Evolutionary conservation across 2,888 invertebrate genomes (phyloP), one percentile per base, ranked within the genome.

Genomic region (Caenorhabditis sp.): DNA sequence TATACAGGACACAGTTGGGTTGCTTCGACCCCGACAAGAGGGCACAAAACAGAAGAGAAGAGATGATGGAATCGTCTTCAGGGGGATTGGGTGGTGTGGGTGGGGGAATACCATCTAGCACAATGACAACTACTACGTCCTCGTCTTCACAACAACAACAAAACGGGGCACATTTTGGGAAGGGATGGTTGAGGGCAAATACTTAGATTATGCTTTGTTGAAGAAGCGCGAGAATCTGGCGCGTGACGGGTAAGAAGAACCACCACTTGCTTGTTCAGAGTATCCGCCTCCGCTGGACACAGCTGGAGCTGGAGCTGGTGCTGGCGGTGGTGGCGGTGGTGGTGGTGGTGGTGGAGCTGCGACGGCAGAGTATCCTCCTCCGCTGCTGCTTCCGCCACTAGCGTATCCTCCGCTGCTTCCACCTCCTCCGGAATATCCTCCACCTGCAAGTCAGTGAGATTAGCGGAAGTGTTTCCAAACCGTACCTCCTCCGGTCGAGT

Each of bases 181-280:
- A n/a, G 15, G 35, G 15, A n/a, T 11, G 44, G 50, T 9, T 20
- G 35, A 24, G 65, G n/a, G 22, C 15, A 32, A 44, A 11, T 28
- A 44, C 53, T 53, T 56, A 69, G 58, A 69, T 71, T 71, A 65
- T 65, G 68, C 72, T 55, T 76, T 69, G 74, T 76, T 80, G 76
- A 80, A 74, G 80, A 74, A 74, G 58, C 80, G 80, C 80, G 76
- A 69, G 76, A 80, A 80, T 70, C 80, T 65, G 67, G 68, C 69
- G 80, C 80, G 69, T 47, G 51, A 56, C 51, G 80, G 69, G 26
- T 80, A 80, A 60, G 80, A 78, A 56, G 78, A 80, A 69, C 80
- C 80, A 64, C 80, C 80, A 80, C 81, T 77, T 77, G 77, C 81
- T 81, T 77, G 78, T 70, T 78, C 74, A 61, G 83, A 60, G 71